Evolutionary conservation across 1,140 invertebrate species (phyloP).

Genomic region (Arion vulgaris): DNA sequence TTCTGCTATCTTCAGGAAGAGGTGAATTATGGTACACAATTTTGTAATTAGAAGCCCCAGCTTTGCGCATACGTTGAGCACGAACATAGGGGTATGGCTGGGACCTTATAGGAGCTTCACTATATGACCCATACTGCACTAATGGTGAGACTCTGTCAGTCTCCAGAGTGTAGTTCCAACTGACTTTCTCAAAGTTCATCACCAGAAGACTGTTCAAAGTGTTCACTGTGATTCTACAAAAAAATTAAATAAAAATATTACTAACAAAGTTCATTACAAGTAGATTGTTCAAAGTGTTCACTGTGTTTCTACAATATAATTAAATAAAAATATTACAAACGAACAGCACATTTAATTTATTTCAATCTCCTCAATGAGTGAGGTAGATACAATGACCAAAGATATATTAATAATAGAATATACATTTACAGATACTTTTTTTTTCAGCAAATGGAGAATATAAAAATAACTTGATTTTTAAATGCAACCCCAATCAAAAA

Average conservation of each 20-base stretch:
- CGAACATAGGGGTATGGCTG: slow-evolving; percentile 69
- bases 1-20: background rate
- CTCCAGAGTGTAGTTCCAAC: slow-evolving; percentile 70
- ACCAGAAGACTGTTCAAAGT: slow-evolving; percentile 69
- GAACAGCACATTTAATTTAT: too few species aligned
- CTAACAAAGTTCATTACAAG: slow-evolving; percentile 72
- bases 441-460: too few species aligned
- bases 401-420: too few species aligned
- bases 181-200: slow-evolving; percentile 70
- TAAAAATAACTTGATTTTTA: too few species aligned
- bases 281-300: slow-evolving; percentile 70
- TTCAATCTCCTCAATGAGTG: too few species aligned
- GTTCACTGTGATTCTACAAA: slow-evolving; percentile 69
- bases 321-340: too few species aligned
- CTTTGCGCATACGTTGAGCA: slow-evolving; percentile 67
- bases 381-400: too few species aligned
- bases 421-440: too few species aligned
- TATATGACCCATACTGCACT: slow-evolving; percentile 66
- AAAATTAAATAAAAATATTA: too few species aligned
- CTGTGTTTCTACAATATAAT: slow-evolving; percentile 61
- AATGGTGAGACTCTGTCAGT: slow-evolving; percentile 68
- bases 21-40: slow-evolving; percentile 52
- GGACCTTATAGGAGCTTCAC: slow-evolving; percentile 62
- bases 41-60: slow-evolving; percentile 66
- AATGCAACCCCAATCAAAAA: too few species aligned